Evolutionary conservation across 1,140 invertebrate genomes (phyloP), one percentile per base, ranked within the genome.

Genomic region (Antheraea pernyi): DNA sequence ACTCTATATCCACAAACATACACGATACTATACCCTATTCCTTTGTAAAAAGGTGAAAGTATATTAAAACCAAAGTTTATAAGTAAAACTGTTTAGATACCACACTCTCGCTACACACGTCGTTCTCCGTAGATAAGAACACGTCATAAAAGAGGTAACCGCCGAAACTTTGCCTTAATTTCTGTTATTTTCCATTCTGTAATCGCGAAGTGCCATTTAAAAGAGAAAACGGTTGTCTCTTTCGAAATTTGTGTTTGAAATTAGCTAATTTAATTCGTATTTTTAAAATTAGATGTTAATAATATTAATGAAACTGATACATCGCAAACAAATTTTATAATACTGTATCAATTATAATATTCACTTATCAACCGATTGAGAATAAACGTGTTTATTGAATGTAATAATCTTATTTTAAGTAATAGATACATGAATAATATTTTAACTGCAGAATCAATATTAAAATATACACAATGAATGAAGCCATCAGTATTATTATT

Each of bases 131-230:
- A 86, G 87, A 89, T 89, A 89, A 89, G 85, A 80, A 88, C 82
- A 85, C 80, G 78, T 84, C 85, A 85, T 88, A 88, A 86, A 87
- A 84, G 84, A 80, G 77, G 76, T 72, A 77, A 76, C 73, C 81
- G 76, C 79, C 79, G 70, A 85, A 87, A 89, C 78, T 86, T 87
- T 80, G 78, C 78, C 73, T 82, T 82, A 83, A 84, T 86, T 83
- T 81, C 81, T 78, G 76, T 13, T 80, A 79, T 82, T 82, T 81
- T 74, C 76, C 75, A 73, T 79, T 80, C 74, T 62, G 77, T 76
- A 80, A 82, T 80, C 75, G 74, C 72, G 72, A 69, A 75, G 73
- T 64, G 68, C 72, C 71, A 67, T 71, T 73, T 82, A 74, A 71
- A 75, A 71, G 65, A 75, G 71, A 74, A 74, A 75, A 73, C 68